Percentiles rank a stretch among this genome's conserved stretches.
phyloP scores from a whole-genome alignment of 1,140 invertebrate species.

The Luehdorfia chinensis region DNA sequence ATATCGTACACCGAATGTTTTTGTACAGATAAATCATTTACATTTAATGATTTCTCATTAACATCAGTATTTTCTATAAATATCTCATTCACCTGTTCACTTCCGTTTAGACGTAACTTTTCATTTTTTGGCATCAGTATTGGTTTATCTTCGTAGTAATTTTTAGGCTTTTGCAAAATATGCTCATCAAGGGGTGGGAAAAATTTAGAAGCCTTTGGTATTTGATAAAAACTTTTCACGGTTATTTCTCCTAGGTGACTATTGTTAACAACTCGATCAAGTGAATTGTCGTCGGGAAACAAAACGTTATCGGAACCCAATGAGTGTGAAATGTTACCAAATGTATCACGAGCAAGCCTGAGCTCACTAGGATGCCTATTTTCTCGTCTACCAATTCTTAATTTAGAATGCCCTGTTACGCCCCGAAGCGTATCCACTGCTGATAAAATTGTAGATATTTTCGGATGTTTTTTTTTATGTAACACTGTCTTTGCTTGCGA shows the following conservation, averaged over 20 bases:
- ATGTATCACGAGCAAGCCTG: constrained; percentile 35
- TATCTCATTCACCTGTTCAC: constrained; percentile 27
- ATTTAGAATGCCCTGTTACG: constrained; percentile 34
- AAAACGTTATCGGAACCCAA: constrained; percentile 20
- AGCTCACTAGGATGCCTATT: constrained; percentile 32
- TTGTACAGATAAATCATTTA: constrained; percentile 13
- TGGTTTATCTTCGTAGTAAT: no score
- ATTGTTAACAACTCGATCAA: constrained; percentile 1
- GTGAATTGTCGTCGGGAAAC: constrained; percentile 18
- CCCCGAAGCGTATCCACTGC: constrained; percentile 32
- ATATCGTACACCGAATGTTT: constrained; percentile 16
- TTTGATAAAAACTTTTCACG: constrained; percentile 30
- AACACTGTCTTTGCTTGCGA: constrained; percentile 39
- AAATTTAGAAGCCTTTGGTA: constrained; percentile 36
- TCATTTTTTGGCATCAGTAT: not conserved
- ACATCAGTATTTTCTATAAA: constrained; percentile 18
- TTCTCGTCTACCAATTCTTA: constrained; percentile 31
- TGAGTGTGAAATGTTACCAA: constrained; percentile 23
- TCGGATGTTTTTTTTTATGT: constrained; percentile 40
- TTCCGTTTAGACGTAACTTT: constrained; percentile 23
- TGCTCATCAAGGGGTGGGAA: constrained; percentile 38
- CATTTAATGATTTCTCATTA: constrained; percentile 11
- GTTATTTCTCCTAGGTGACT: constrained; percentile 21
- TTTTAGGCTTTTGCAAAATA: constrained; percentile 3
- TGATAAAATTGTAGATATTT: constrained; percentile 44